These are phyloP conservation scores for Uloborus diversus DNA, from an alignment of 1,140 invertebrate species.

Conservation along the genomic window DNA sequence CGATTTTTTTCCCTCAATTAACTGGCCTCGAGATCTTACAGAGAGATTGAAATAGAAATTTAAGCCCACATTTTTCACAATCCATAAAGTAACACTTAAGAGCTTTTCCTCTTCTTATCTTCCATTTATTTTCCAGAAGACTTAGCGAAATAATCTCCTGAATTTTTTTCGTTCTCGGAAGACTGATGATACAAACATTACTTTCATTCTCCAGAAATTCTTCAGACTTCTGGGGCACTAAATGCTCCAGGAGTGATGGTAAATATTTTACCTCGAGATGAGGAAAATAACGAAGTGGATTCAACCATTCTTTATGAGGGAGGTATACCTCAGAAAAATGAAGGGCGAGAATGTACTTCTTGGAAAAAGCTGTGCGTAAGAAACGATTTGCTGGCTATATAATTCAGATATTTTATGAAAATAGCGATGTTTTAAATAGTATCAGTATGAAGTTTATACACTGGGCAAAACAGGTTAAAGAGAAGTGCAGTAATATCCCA, in stretches of 20 bases:
- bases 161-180: conserved; percentile 16
- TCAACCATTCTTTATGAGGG: too few species aligned
- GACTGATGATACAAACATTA: conserved; percentile 14
- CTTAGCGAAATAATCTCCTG: conserved; percentile 24
- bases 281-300: neutral
- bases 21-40: too few species aligned
- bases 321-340: too few species aligned
- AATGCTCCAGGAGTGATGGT: conserved; percentile 29
- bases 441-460: too few species aligned
- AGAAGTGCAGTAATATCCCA: too few species aligned
- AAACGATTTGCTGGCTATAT: too few species aligned
- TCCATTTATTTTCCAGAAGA: neutral
- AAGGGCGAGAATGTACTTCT: too few species aligned
- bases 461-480: too few species aligned
- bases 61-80: conserved; percentile 26
- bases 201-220: neutral
- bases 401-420: too few species aligned
- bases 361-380: too few species aligned
- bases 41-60: neutral
- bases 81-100: conserved; percentile 11
- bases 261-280: conserved; percentile 46
- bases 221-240: conserved; percentile 1
- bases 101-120: conserved; percentile 8
- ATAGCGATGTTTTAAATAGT: too few species aligned
- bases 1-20: too few species aligned